These are phyloP conservation scores for Fabriciana adippe DNA, from an alignment of 2,888 invertebrate genomes.

Conservation along the genomic window DNA sequence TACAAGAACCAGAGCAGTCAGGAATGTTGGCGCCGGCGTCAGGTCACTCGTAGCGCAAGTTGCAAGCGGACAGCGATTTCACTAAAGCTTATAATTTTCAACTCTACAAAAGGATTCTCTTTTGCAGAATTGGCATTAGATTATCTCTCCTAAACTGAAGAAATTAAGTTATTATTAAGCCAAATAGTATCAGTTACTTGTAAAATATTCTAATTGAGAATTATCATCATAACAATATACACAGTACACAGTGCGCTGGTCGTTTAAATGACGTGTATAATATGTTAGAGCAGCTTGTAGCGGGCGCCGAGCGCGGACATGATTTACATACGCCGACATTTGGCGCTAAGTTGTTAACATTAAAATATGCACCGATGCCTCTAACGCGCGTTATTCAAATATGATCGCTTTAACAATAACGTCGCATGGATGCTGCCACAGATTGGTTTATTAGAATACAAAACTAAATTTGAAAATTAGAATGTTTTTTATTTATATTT, in stretches of 20 bases:
- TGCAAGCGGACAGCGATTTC: background rate
- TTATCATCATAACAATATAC: no score
- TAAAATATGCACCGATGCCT: constrained; percentile 24
- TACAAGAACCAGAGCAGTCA: constrained; percentile 25
- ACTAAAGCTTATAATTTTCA: background rate
- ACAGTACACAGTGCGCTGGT: no score
- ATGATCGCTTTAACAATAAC: background rate
- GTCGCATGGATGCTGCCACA: background rate
- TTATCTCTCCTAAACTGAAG: no score
- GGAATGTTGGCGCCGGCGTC: constrained; percentile 38
- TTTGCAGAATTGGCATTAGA: background rate
- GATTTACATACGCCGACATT: constrained; percentile 38
- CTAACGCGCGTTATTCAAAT: background rate
- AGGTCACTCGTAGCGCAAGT: background rate
- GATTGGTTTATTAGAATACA: no score
- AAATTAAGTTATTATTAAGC: no score
- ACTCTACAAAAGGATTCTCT: background rate
- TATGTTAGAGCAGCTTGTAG: background rate
- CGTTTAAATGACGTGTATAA: background rate
- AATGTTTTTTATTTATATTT: background rate
- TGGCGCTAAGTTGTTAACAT: constrained; percentile 25
- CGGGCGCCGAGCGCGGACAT: background rate
- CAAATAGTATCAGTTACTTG: no score
- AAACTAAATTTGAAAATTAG: background rate
- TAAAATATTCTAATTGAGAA: no score